Evolutionary conservation across 2,888 invertebrate genomes (phyloP).

Genomic region (Sphaeridia pumilis): DNA sequence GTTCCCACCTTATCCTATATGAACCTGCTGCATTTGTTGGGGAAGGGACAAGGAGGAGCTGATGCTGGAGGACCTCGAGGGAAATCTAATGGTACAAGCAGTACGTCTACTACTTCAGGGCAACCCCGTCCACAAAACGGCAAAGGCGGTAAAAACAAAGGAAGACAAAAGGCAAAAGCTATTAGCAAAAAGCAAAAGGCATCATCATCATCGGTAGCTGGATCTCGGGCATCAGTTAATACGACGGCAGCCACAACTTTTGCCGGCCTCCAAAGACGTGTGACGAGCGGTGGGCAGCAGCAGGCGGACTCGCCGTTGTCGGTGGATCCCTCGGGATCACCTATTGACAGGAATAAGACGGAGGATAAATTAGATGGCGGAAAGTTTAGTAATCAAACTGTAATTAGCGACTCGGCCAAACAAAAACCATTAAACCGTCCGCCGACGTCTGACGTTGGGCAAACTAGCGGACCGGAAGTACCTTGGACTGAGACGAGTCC

Average conservation of each 20-base stretch:
- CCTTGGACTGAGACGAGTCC: too few species aligned
- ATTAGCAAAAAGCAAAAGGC: constrained; percentile 31
- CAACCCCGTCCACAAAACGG: too few species aligned
- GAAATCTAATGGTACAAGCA: not conserved
- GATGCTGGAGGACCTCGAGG: not conserved
- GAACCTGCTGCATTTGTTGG: too few species aligned
- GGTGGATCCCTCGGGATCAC: constrained; percentile 2
- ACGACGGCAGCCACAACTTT: too few species aligned
- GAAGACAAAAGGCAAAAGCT: constrained; percentile 20
- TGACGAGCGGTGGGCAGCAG: too few species aligned
- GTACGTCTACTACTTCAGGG: too few species aligned
- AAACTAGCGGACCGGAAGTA: too few species aligned
- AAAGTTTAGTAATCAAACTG: constrained; percentile 19
- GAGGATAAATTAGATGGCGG: constrained; percentile 14
- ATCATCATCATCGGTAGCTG: constrained; percentile 5
- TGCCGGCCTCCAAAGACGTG: too few species aligned
- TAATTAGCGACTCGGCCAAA: constrained; percentile 8
- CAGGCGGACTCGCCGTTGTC: constrained; percentile 11
- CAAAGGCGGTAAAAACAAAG: not conserved
- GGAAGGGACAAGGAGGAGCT: not conserved
- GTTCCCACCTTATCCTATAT: too few species aligned
- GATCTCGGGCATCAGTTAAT: not conserved
- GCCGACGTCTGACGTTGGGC: too few species aligned
- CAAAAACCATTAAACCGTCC: constrained; percentile 14
- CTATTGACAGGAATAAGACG: not conserved